Base-by-base conservation (phyloP, 53 echinoderm and acorn worm species). In the Actinopyga echinites region DNA sequence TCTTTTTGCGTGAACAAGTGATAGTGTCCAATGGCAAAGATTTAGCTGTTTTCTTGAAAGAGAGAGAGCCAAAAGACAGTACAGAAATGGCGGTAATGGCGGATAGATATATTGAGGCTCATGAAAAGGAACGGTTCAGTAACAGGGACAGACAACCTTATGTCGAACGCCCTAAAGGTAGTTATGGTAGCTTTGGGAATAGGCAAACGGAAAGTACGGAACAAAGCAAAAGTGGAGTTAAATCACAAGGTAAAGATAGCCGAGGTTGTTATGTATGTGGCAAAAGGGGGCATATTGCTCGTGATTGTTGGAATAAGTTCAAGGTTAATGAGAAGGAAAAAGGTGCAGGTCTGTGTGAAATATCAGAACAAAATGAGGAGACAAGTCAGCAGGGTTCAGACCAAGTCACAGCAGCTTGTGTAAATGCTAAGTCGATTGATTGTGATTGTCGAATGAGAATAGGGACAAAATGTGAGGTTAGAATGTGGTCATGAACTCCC, bases 401-500 rank as follows among this genome's bases (percentile, higher is more conserved):
- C 6, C 64, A 24, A 40, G 23, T 25, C 64, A 28, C 30, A 11
- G 62, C 62, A 61, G 25, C 30, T 28, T 61, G 62, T 61, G 25
- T 30, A 61, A 30, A 36, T 62, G 21, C 30, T 22, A 37, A 82
- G 63, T 54, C 43, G 9, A 20, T 30, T 23, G n/a, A 64, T 20
- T 54, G 57, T 22, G 44, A 88, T 28, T 86, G 45, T 56, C 7
- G 19, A 13, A 23, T 25, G 80, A 54, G 34, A n/a, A 25, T 68
- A 56, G 9, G 57, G 80, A 22, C 66, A 20, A 33, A 79, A 43
- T 80, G 79, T 79, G 22, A 86, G 64, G 24, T 35, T 79, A 38
- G 80, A 53, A 65, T 65, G 61, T 10, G 62, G 62, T 61, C 17
- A 61, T 32, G 79, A 85, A 49, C 65, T 85, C 17, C 79, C 85